A percentile compares a stretch with the other conserved stretches of the same genome.
Evolutionary conservation across 1,140 invertebrate genomes (phyloP).

Genomic region (Paralvinella palmiformis): DNA sequence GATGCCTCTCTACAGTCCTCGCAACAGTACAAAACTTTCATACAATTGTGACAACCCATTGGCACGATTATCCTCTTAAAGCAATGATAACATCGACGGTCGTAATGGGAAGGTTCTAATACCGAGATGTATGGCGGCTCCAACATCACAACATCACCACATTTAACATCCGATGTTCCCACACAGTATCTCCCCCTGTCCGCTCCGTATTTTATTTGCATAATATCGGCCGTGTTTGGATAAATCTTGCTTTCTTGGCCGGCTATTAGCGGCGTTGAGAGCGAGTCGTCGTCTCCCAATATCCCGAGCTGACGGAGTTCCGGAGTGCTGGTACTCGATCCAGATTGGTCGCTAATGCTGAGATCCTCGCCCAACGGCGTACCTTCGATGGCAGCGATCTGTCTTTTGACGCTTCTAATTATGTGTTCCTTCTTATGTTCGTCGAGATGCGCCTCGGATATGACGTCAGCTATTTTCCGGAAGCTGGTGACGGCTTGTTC

Average conservation of each 20-base stretch:
- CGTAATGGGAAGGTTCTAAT: conserved; percentile 65
- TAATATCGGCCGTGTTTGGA: conserved; percentile 30
- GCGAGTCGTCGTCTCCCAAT: neutral
- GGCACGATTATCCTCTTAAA: conserved; percentile 59
- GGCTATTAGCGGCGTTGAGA: neutral
- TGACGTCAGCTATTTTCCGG: neutral
- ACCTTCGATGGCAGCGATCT: neutral
- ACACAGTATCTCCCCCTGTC: conserved; percentile 61
- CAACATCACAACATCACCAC: conserved; percentile 69
- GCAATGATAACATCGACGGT: conserved; percentile 75
- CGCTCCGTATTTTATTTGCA: conserved; percentile 33
- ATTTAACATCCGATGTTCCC: conserved; percentile 64
- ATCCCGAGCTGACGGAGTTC: too few relatives aligned
- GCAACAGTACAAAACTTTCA: conserved; percentile 61
- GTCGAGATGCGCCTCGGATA: conserved; percentile 5
- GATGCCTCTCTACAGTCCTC: conserved; percentile 65
- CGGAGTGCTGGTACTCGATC: too few relatives aligned
- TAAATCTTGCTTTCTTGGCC: conserved; percentile 20
- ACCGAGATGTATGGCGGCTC: conserved; percentile 72
- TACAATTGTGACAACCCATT: conserved; percentile 71
- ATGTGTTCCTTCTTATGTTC: neutral
- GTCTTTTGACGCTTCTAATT: neutral
- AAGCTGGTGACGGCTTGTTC: neutral
- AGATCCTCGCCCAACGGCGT: neutral
- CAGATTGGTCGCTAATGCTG: neutral